Evolutionary conservation across 2,113 vertebrate species (phyloP).

Genomic region (Melierax canorus): DNA sequence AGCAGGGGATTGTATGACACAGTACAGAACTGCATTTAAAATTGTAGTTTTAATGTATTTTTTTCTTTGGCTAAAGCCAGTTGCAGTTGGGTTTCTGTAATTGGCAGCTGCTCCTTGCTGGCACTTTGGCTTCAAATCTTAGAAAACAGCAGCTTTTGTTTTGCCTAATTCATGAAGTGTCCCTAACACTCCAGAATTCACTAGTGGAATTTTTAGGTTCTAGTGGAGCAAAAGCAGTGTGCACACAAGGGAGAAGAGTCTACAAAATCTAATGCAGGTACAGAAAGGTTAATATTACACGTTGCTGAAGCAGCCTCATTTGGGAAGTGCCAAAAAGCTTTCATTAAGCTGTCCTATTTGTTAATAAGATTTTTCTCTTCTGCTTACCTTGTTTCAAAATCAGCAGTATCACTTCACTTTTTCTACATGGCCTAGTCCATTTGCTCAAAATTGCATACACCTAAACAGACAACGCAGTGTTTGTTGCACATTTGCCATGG

Average conservation of each 20-base stretch:
- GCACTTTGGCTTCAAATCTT: neutral
- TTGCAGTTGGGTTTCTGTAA: neutral
- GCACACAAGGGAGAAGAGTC: neutral
- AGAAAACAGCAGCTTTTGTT: neutral
- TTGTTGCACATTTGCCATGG: neutral
- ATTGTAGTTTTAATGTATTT: neutral
- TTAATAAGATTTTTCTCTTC: neutral
- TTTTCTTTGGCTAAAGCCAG: neutral
- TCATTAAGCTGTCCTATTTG: neutral
- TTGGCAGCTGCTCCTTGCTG: neutral
- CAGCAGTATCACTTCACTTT: neutral
- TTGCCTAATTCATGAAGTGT: neutral
- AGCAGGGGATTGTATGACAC: neutral
- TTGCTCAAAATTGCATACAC: neutral
- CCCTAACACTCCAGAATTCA: neutral
- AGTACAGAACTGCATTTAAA: neutral
- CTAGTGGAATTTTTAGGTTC: neutral
- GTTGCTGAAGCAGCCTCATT: neutral
- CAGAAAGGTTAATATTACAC: neutral
- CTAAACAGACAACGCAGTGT: rapidly evolving
- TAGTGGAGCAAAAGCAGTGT: neutral
- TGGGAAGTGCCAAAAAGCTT: neutral
- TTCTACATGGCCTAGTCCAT: neutral
- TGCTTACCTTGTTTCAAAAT: neutral
- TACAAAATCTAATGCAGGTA: neutral